These are phyloP conservation scores for Apeira syringaria DNA, from an alignment of 2,888 invertebrate genomes.

Conservation along the genomic window DNA sequence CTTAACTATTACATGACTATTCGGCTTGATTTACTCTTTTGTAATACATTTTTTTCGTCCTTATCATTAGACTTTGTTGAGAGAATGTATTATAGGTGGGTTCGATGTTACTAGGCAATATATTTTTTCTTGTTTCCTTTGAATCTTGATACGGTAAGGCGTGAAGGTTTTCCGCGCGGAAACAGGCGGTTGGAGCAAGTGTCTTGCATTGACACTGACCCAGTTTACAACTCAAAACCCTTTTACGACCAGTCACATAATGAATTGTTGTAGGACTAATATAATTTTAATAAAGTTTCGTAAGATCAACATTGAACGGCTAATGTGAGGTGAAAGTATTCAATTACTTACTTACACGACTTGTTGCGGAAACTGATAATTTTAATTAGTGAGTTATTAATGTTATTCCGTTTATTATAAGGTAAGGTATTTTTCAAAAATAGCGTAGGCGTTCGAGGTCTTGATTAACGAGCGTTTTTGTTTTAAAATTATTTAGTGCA, in stretches of 20 bases:
- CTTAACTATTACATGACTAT: too few relatives aligned
- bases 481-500: too few relatives aligned
- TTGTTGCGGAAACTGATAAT: too few relatives aligned
- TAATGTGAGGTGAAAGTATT: too few relatives aligned
- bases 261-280: slow-evolving; percentile 13
- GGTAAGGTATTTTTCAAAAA: too few relatives aligned
- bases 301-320: slow-evolving; percentile 23
- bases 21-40: too few relatives aligned
- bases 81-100: slow-evolving; percentile 16
- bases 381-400: too few relatives aligned
- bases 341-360: too few relatives aligned
- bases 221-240: slow-evolving; percentile 30
- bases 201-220: slow-evolving; percentile 42
- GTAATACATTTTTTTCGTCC: too few relatives aligned
- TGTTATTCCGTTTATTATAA: too few relatives aligned
- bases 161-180: slow-evolving; percentile 61
- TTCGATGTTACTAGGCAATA: slow-evolving; percentile 21
- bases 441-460: too few relatives aligned
- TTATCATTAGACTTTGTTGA: slow-evolving; percentile 1
- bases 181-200: slow-evolving; percentile 23
- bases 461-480: too few relatives aligned
- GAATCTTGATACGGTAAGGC: slow-evolving; percentile 42
- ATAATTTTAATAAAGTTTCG: slow-evolving; percentile 1
- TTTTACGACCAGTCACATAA: slow-evolving; percentile 19
- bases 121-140: slow-evolving; percentile 35